Evolutionary conservation across 1,140 invertebrate species (phyloP).

Genomic region (Phenacoccus solenopsis): DNA sequence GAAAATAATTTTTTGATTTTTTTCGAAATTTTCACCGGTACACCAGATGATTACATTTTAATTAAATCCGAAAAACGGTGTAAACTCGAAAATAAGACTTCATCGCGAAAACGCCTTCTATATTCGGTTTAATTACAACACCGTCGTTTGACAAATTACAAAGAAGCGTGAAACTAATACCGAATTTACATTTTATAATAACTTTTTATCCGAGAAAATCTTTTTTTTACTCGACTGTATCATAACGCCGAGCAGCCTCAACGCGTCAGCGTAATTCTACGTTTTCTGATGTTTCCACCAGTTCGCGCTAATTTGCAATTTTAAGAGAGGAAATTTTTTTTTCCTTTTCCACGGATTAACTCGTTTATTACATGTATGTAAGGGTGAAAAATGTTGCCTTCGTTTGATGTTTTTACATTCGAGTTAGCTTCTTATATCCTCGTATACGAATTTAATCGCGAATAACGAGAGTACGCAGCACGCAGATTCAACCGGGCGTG

Average conservation of each 20-base stretch:
- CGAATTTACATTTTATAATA: conserved; percentile 17
- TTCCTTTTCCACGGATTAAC: neutral
- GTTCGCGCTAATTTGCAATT: neutral
- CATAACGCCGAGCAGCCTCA: neutral
- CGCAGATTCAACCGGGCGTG: no score
- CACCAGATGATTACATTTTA: conserved; percentile 4
- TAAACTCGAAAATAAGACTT: neutral
- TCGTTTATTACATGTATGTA: neutral
- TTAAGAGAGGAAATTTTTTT: neutral
- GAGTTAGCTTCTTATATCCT: no score
- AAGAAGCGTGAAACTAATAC: conserved; percentile 10
- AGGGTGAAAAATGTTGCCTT: neutral
- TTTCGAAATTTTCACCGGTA: neutral
- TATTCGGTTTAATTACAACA: conserved; percentile 7
- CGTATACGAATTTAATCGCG: no score
- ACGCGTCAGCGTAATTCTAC: no score
- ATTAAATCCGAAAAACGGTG: neutral
- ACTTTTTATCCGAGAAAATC: conserved; percentile 5
- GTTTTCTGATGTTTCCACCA: neutral
- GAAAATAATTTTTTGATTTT: no score
- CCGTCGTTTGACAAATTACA: conserved; percentile 12
- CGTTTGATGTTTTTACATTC: neutral
- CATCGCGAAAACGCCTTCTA: neutral
- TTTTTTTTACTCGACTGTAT: neutral
- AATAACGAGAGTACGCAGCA: no score